A percentile compares a stretch with the other conserved stretches of the same genome.
phyloP scores from a whole-genome alignment of 2,113 vertebrate genomes.

The Muntiacus reevesi region DNA sequence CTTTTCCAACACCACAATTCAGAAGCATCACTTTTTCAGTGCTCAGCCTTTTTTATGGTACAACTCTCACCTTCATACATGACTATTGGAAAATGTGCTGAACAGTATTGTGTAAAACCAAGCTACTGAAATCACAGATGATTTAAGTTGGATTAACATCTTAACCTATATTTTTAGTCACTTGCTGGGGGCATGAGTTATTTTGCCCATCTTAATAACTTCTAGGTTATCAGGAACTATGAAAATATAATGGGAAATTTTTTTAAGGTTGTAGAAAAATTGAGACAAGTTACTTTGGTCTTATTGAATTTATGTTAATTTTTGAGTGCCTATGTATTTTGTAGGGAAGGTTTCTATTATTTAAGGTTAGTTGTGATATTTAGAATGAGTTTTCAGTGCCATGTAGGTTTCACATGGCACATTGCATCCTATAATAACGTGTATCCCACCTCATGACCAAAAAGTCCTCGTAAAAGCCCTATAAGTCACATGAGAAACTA shows the following conservation, averaged over 20 bases:
- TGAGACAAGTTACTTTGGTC: neutral
- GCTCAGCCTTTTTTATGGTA: neutral
- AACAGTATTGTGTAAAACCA: neutral
- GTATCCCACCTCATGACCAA: neutral
- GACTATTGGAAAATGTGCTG: neutral
- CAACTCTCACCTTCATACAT: neutral
- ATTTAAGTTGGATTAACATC: conserved; percentile 42
- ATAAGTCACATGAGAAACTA: neutral
- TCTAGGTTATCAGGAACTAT: neutral
- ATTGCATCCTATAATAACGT: neutral
- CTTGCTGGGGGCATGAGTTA: neutral
- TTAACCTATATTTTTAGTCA: conserved; percentile 36
- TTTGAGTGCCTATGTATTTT: neutral
- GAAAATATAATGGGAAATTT: neutral
- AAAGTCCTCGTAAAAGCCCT: neutral
- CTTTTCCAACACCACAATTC: neutral
- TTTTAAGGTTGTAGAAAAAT: neutral
- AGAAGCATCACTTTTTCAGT: neutral
- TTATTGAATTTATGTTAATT: neutral
- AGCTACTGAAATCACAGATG: conserved; percentile 15
- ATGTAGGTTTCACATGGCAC: neutral
- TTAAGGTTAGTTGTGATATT: neutral
- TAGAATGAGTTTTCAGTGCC: neutral
- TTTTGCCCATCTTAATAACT: conserved; percentile 46
- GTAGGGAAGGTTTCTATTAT: neutral